Evolutionary conservation across 2,888 invertebrate species (phyloP), one percentile per base, ranked within the genome.

Genomic region (Apoda limacodes): DNA sequence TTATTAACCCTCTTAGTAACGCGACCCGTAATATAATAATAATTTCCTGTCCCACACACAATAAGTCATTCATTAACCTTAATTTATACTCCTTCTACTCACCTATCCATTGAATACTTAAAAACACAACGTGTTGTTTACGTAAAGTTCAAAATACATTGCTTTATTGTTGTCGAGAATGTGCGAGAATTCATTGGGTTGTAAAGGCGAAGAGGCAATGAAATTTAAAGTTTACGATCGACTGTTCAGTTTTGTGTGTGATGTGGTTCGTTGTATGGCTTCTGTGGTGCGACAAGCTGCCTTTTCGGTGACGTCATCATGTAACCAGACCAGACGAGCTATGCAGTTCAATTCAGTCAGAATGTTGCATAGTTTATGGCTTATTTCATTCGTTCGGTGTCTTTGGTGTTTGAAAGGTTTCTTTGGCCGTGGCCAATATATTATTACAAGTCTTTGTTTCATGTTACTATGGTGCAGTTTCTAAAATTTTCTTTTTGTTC

Each of bases 41-140:
- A 69, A 74, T 72, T 71, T 76, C 75, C 78, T 72, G 74, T 71
- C 64, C 57, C 60, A 58, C 58, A 57, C 52, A 67, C 74, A 75
- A 76, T 72, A 74, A 71, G 63, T 66, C 75, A 76, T 78, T 76
- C 76, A 78, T 78, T 78, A 75, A 60, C 71, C 70, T 71, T 74
- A 76, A 78, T 76, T 75, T 71, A 75, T 72, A 62, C 68, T 70
- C 53, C 65, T 69, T 67, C 61, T 67, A 66, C 65, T 65, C 63
- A 69, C 70, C 68, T 72, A 55, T 55, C 54, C 43, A 49, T 45
- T 44, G 48, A 55, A 58, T 57, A 53, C 51, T 50, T 50, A 51
- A 52, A 51, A 50, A 45, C 45, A 37, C 44, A 41, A 37, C 39
- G 42, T 43, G 37, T 45, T 39, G 32, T 34, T 38, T 42, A 40